Percentiles rank a stretch among this genome's conserved stretches.
phyloP scores from a whole-genome alignment of 2,113 vertebrate species.

The Stercorarius parasiticus region DNA sequence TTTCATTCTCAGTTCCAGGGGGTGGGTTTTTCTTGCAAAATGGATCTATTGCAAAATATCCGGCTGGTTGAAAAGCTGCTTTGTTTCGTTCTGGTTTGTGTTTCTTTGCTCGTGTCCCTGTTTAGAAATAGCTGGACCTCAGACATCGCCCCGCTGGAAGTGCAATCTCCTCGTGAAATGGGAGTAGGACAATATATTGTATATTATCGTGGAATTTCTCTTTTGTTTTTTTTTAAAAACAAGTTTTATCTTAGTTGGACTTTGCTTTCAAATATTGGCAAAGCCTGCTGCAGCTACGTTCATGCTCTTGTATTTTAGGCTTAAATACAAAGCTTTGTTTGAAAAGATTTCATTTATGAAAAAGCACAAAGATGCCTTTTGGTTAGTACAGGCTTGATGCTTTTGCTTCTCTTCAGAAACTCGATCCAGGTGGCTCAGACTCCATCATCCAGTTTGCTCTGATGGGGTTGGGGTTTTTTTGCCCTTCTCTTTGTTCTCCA shows the following conservation, averaged over 20 bases:
- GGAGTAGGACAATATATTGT: background rate
- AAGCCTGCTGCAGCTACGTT: background rate
- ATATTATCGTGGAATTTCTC: background rate
- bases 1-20: background rate
- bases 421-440: accelerated
- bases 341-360: background rate
- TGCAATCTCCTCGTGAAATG: accelerated
- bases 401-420: background rate
- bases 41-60: background rate
- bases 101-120: background rate
- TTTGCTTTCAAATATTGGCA: background rate
- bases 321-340: background rate
- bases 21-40: background rate
- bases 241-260: background rate
- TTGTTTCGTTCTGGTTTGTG: background rate
- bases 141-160: background rate
- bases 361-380: background rate
- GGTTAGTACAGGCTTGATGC: background rate
- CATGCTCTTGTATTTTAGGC: background rate
- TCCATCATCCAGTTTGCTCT: background rate
- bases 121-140: background rate
- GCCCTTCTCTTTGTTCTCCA: background rate
- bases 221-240: background rate
- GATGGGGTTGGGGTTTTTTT: background rate
- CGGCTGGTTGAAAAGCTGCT: background rate